phyloP scores from a whole-genome alignment of 2,113 vertebrate species.

The Scortum barcoo region DNA sequence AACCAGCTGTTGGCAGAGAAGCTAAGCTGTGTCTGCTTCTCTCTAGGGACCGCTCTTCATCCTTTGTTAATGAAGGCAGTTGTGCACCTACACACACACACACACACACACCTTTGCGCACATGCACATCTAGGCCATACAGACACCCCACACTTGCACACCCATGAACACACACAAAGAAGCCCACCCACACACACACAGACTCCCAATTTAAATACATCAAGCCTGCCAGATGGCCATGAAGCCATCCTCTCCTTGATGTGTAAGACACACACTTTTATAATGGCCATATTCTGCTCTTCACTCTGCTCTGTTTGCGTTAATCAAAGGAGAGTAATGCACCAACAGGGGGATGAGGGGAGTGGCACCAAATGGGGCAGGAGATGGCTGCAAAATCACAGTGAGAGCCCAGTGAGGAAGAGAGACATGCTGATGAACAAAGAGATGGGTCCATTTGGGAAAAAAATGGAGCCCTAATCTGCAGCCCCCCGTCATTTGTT shows the following conservation, averaged over 20 bases:
- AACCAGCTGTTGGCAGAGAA: conserved; percentile 33
- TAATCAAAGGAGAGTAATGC: conserved; percentile 61
- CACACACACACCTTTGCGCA: not conserved
- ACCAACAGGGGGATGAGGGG: not conserved
- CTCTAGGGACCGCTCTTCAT: conserved; percentile 16
- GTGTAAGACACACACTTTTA: not conserved
- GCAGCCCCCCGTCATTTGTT: conserved; percentile 22
- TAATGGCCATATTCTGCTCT: conserved; percentile 37
- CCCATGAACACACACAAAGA: not conserved
- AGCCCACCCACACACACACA: not conserved
- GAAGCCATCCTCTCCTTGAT: conserved; percentile 24
- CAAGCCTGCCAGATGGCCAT: conserved; percentile 15
- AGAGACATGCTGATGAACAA: conserved; percentile 41
- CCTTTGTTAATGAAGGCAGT: conserved; percentile 32
- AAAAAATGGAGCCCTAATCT: conserved; percentile 22
- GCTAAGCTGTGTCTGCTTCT: conserved; percentile 10
- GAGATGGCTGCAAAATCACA: conserved; percentile 45
- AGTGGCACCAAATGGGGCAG: conserved; percentile 36
- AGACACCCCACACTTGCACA: not conserved
- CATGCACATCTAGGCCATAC: conserved; percentile 3
- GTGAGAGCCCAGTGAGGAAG: conserved; percentile 10
- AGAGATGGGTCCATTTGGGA: conserved; percentile 36
- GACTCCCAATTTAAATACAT: conserved; percentile 18
- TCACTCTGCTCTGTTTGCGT: not conserved
- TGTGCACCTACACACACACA: conserved; percentile 11